Conservation (phyloP, 1,140 invertebrate species). For the Drosophila nikananu region DNA sequence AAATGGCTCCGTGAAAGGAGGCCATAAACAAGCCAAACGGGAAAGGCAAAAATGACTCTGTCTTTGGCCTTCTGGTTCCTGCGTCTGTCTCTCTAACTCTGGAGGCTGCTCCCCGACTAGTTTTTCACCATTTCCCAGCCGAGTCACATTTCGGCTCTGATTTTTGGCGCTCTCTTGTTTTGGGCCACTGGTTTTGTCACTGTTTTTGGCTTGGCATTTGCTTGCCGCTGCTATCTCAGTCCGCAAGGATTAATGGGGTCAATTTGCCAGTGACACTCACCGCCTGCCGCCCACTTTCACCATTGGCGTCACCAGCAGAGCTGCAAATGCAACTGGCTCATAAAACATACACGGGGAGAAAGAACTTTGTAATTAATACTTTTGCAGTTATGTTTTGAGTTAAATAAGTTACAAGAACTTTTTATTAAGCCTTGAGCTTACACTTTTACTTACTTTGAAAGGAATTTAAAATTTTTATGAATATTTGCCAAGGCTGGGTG, state of each 20-base stretch:
- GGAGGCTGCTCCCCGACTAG: constrained; percentile 19
- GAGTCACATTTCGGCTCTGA: constrained; percentile 24
- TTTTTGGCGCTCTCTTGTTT: constrained; percentile 42
- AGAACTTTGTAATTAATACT: not conserved
- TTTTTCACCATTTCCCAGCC: constrained; percentile 32
- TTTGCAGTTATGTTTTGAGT: not conserved
- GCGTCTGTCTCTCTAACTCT: not conserved
- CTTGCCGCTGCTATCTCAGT: constrained; percentile 35
- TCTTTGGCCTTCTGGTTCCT: constrained; percentile 27
- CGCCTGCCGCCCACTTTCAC: constrained; percentile 1
- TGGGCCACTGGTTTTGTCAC: constrained; percentile 64
- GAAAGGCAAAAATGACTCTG: constrained; percentile 43
- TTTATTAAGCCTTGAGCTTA: no score
- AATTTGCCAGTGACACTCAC: constrained; percentile 75
- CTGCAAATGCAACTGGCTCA: constrained; percentile 45
- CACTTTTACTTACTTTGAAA: not conserved
- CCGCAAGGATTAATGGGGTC: constrained; percentile 71
- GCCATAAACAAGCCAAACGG: constrained; percentile 69
- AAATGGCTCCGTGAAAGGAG: constrained; percentile 47
- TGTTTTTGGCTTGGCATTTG: constrained; percentile 53
- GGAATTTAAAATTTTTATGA: not conserved
- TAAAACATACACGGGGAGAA: constrained; percentile 41
- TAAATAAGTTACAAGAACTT: no score
- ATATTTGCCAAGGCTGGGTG: not conserved
- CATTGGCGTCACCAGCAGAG: constrained; percentile 6